Conservation (phyloP, 2,888 invertebrate genomes). For the Tenthredo amoena region DNA sequence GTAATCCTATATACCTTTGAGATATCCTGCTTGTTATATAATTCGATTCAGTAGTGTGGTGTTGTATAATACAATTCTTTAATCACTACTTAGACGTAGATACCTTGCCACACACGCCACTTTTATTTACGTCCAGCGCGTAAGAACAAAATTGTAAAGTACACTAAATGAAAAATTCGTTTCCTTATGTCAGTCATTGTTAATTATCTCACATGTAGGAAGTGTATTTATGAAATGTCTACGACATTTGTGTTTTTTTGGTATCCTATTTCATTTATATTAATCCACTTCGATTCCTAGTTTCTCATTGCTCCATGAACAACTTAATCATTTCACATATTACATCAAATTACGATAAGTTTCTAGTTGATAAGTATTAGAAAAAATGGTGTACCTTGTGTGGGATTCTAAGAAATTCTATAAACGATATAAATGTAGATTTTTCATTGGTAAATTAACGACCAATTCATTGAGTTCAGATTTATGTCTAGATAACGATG, state of each 20-base stretch:
- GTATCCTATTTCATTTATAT: not conserved
- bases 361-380: not conserved
- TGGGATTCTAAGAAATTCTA: not conserved
- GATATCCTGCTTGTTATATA: slow-evolving; percentile 34
- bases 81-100: slow-evolving; percentile 36
- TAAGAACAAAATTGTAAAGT: slow-evolving; percentile 5
- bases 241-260: slow-evolving; percentile 2
- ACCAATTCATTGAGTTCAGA: not conserved
- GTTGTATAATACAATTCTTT: slow-evolving; percentile 48
- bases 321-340: not conserved
- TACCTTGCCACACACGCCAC: slow-evolving; percentile 27
- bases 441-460: not conserved
- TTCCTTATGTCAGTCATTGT: slow-evolving; percentile 17
- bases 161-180: slow-evolving; percentile 18
- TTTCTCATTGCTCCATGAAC: not conserved
- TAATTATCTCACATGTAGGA: not conserved
- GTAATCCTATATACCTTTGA: slow-evolving; percentile 20
- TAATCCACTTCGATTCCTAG: not conserved
- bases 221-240: slow-evolving; percentile 1
- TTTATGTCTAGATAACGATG: not conserved
- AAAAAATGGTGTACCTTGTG: not conserved
- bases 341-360: not conserved
- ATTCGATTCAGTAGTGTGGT: slow-evolving; percentile 47
- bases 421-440: not conserved
- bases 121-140: not conserved